A percentile compares a stretch with the other conserved stretches of the same genome.
phyloP scores from a whole-genome alignment of 2,888 invertebrate species.

The Epirrhoe tristata region DNA sequence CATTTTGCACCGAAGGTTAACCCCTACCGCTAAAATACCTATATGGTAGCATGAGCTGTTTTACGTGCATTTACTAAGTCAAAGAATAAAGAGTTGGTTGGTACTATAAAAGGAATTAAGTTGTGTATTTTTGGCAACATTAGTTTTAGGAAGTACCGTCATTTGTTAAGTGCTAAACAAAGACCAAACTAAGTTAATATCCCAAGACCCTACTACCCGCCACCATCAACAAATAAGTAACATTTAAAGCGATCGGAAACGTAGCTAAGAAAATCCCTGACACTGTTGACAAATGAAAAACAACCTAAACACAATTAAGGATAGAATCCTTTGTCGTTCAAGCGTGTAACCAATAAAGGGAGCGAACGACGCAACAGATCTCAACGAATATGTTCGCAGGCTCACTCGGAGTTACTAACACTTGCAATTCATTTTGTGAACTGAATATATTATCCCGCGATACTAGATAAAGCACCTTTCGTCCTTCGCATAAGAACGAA shows the following conservation, averaged over 20 bases:
- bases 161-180: constrained; percentile 63
- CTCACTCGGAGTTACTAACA: constrained; percentile 84
- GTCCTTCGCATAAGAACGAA: constrained; percentile 60
- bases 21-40: constrained; percentile 48
- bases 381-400: constrained; percentile 83
- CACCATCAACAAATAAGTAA: constrained; percentile 70
- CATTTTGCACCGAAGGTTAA: constrained; percentile 53
- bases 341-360: constrained; percentile 74
- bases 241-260: constrained; percentile 71
- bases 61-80: constrained; percentile 11
- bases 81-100: constrained; percentile 30
- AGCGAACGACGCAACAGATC: constrained; percentile 81
- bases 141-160: constrained; percentile 53
- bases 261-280: constrained; percentile 61
- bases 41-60: constrained; percentile 16
- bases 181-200: constrained; percentile 64
- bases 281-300: constrained; percentile 61
- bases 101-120: constrained; percentile 44
- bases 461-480: constrained; percentile 71
- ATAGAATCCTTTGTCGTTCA: constrained; percentile 69
- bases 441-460: constrained; percentile 78
- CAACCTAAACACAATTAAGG: constrained; percentile 66
- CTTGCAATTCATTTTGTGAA: constrained; percentile 85
- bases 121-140: constrained; percentile 43
- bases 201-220: constrained; percentile 56